Percentiles rank a stretch among this genome's conserved stretches.
Conservation (phyloP, 2,113 vertebrate genomes). For the Leptosomus discolor region DNA sequence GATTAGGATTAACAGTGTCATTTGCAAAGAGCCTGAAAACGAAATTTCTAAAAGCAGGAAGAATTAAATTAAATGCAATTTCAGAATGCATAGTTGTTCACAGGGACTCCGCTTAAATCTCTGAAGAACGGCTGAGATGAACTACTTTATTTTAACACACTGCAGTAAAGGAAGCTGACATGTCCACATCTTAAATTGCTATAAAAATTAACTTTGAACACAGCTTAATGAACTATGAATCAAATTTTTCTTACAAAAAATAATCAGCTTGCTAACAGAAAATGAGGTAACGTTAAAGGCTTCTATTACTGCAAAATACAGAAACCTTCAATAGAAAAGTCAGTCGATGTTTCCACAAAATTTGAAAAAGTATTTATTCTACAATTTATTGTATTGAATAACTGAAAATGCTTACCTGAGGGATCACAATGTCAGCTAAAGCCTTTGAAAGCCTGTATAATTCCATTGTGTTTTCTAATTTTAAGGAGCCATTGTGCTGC, state of each 20-base stretch:
- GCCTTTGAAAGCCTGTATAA: slow-evolving; percentile 88
- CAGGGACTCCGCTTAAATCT: not conserved
- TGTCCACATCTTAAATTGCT: not conserved
- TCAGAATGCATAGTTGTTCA: not conserved
- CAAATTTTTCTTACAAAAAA: not conserved
- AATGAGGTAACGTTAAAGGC: not conserved
- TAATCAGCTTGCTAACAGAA: not conserved
- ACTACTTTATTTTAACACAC: not conserved
- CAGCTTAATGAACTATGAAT: not conserved
- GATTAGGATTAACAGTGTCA: not conserved
- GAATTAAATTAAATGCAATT: not conserved
- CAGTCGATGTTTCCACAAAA: not conserved
- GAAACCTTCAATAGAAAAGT: not conserved
- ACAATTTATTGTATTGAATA: not conserved
- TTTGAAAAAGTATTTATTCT: not conserved
- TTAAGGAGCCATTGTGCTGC: slow-evolving; percentile 86
- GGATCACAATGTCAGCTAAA: slow-evolving; percentile 89
- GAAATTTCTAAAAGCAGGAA: not conserved
- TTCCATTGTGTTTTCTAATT: slow-evolving; percentile 88
- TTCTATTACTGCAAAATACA: not conserved
- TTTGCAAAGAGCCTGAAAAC: not conserved
- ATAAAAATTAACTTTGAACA: not conserved
- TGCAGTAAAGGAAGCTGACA: not conserved
- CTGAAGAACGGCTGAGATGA: not conserved
- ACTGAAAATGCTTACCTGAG: slow-evolving; percentile 77